phyloP scores from a whole-genome alignment of 2,113 vertebrate genomes.

The Otocyon megalotis region DNA sequence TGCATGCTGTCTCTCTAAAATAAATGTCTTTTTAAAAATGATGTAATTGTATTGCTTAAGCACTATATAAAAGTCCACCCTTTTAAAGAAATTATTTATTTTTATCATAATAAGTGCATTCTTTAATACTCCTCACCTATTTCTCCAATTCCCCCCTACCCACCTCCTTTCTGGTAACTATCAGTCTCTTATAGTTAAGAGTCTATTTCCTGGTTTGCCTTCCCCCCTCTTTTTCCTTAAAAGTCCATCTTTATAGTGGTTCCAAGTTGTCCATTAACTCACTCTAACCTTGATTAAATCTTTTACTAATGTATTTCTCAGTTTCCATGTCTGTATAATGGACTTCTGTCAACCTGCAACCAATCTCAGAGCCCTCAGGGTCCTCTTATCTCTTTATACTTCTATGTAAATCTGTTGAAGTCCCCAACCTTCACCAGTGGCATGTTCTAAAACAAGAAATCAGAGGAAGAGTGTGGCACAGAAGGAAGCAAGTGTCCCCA shows the following conservation, averaged over 20 bases:
- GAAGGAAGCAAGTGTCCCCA: not conserved
- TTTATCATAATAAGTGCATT: not conserved
- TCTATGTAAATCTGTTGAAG: not conserved
- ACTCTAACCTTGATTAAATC: not conserved
- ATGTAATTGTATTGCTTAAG: not conserved
- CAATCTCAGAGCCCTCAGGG: not conserved
- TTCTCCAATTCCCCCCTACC: not conserved
- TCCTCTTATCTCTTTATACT: not conserved
- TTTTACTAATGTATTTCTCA: not conserved
- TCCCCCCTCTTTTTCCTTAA: not conserved
- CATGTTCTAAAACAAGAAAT: conserved; percentile 8
- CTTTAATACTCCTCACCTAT: not conserved
- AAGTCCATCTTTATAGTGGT: not conserved
- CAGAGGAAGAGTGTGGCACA: not conserved
- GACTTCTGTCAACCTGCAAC: not conserved
- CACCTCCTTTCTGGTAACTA: not conserved
- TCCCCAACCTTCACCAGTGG: not conserved
- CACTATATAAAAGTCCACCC: not conserved
- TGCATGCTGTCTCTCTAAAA: not conserved
- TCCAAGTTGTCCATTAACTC: not conserved
- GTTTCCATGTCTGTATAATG: not conserved
- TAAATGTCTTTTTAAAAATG: not conserved
- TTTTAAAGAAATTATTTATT: not conserved
- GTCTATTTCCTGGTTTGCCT: not conserved
- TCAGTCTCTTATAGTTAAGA: not conserved